Conservation (phyloP, 2,888 invertebrate species). For the Boloria selene region DNA sequence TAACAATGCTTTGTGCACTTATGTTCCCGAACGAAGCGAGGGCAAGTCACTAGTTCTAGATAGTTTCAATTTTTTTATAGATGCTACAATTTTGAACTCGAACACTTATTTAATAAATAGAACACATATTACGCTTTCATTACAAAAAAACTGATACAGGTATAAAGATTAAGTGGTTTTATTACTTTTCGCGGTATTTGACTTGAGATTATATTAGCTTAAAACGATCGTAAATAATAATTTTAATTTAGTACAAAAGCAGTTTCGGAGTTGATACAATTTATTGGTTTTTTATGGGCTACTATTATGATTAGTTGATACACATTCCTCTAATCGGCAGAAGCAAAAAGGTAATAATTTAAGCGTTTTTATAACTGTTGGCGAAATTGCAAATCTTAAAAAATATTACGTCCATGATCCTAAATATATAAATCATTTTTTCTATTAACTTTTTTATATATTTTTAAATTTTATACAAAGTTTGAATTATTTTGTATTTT, state of each 20-base stretch:
- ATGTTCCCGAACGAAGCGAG: no score
- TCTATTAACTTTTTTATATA: no score
- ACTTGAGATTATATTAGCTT: conserved; percentile 47
- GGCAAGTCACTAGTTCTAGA: no score
- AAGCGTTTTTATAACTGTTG: conserved; percentile 37
- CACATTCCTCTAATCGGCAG: conserved; percentile 37
- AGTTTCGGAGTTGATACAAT: conserved; percentile 36
- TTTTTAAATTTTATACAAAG: no score
- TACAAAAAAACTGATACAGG: not conserved
- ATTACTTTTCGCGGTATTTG: conserved; percentile 39
- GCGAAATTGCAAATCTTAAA: conserved; percentile 27
- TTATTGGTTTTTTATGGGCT: conserved; percentile 40
- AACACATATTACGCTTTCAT: no score
- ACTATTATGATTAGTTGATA: conserved; percentile 41
- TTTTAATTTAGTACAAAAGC: conserved; percentile 20
- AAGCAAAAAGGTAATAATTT: conserved; percentile 40
- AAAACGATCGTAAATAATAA: conserved; percentile 35
- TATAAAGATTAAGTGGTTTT: not conserved
- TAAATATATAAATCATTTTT: not conserved
- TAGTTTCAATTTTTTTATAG: no score
- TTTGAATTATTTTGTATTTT: no score
- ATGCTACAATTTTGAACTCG: no score
- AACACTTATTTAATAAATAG: no score
- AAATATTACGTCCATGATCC: not conserved
- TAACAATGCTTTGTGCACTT: no score